phyloP scores from a whole-genome alignment of 2,888 invertebrate species.

The Eurytoma californica region DNA sequence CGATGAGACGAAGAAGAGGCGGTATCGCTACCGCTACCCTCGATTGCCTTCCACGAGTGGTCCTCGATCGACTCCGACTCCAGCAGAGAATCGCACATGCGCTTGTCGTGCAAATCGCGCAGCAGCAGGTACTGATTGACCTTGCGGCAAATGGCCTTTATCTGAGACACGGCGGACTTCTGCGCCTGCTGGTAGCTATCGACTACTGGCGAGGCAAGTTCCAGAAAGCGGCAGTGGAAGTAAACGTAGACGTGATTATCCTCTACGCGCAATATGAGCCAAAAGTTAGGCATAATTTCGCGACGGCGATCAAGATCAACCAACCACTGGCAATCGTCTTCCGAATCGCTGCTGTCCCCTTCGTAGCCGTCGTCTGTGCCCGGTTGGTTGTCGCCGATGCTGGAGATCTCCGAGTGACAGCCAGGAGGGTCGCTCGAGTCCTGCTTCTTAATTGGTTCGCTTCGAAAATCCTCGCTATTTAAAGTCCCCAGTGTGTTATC shows the following conservation, averaged over 20 bases:
- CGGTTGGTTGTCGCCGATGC: conserved; percentile 66
- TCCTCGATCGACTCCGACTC: conserved; percentile 81
- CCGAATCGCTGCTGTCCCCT: conserved; percentile 80
- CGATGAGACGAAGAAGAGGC: conserved; percentile 24
- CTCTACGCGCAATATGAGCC: conserved; percentile 81
- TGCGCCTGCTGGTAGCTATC: conserved; percentile 77
- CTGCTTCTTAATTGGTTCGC: conserved; percentile 58
- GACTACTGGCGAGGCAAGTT: conserved; percentile 77
- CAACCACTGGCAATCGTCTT: conserved; percentile 79
- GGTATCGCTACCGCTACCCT: conserved; percentile 56
- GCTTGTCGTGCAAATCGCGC: conserved; percentile 81
- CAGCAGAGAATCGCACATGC: conserved; percentile 81
- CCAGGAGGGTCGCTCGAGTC: conserved; percentile 67
- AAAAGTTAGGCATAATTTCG: conserved; percentile 81
- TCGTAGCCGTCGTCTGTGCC: conserved; percentile 77
- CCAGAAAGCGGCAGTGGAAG: conserved; percentile 82
- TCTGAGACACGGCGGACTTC: conserved; percentile 77
- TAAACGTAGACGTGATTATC: conserved; percentile 79
- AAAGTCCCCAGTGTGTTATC: neutral
- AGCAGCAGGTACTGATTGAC: conserved; percentile 84
- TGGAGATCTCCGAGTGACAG: conserved; percentile 68
- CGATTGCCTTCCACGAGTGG: conserved; percentile 66
- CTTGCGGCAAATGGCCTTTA: conserved; percentile 79
- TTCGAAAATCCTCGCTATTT: conserved; percentile 8
- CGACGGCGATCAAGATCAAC: conserved; percentile 76